Conservation (phyloP, 2,113 vertebrate genomes). For the Pituophis catenifer region DNA sequence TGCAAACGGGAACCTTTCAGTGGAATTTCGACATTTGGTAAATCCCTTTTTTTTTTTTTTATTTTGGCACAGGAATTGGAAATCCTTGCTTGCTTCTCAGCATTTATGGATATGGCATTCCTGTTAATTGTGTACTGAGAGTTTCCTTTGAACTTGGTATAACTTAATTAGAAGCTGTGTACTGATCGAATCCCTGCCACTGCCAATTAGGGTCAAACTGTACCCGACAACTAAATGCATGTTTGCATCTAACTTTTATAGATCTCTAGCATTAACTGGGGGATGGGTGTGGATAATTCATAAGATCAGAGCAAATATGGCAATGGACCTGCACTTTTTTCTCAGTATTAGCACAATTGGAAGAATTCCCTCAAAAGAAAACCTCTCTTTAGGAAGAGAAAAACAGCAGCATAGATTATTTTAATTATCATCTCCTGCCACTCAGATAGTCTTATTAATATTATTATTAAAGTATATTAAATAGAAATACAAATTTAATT, state of each 20-base stretch:
- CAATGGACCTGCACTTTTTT: not conserved
- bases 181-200: not conserved
- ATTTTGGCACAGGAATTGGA: not conserved
- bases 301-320: not conserved
- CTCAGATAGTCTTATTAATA: not conserved
- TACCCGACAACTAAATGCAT: too few relatives aligned
- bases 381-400: not conserved
- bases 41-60: slow-evolving; percentile 28
- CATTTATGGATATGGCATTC: not conserved
- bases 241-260: not conserved
- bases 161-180: not conserved
- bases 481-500: not conserved
- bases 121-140: not conserved
- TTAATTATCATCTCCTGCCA: not conserved
- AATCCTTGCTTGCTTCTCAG: not conserved
- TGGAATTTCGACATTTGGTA: slow-evolving; percentile 95
- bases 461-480: not conserved
- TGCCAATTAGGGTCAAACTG: not conserved
- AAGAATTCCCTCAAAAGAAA: not conserved
- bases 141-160: not conserved
- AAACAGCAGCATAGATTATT: not conserved
- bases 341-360: not conserved
- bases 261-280: not conserved
- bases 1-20: slow-evolving; percentile 88
- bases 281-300: not conserved